phyloP scores from a whole-genome alignment of 2,888 invertebrate species.

The Dasypogon diadema region DNA sequence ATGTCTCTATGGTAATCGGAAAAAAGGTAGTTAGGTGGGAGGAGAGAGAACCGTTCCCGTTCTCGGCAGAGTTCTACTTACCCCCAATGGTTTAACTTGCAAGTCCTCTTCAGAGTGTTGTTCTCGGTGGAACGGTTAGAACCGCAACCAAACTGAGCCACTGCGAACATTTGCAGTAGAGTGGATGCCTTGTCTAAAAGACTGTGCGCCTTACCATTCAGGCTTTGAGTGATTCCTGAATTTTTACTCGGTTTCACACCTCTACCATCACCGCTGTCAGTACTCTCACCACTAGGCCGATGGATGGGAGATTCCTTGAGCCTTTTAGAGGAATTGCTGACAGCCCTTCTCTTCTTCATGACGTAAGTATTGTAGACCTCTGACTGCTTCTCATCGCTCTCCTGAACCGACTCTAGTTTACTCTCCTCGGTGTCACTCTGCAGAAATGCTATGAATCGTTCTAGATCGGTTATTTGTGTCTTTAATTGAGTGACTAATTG shows the following conservation, averaged over 20 bases:
- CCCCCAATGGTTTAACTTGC: conserved; percentile 94
- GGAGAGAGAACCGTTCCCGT: too few relatives aligned
- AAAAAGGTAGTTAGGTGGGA: too few relatives aligned
- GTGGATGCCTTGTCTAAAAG: conserved; percentile 90
- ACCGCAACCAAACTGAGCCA: conserved; percentile 93
- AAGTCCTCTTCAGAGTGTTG: conserved; percentile 86
- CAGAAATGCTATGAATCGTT: conserved; percentile 94
- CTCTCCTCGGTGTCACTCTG: conserved; percentile 79
- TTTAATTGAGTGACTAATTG: conserved; percentile 95
- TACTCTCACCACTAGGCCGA: background rate
- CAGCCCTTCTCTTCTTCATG: conserved; percentile 64
- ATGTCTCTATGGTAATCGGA: conserved; percentile 92
- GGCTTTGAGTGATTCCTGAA: background rate
- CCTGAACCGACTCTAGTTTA: conserved; percentile 57
- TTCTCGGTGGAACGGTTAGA: conserved; percentile 73
- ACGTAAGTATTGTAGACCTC: conserved; percentile 66
- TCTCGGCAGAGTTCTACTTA: too few relatives aligned
- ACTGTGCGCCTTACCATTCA: conserved; percentile 63
- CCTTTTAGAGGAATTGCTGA: conserved; percentile 37
- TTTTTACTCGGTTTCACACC: background rate
- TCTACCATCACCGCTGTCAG: background rate
- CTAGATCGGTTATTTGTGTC: conserved; percentile 96
- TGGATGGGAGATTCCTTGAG: background rate
- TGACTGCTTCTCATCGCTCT: conserved; percentile 50
- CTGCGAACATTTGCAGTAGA: conserved; percentile 91